Evolutionary conservation across 2,797 vertebrate species (phyloP).

Genomic region (Pseudomugil tenellus): DNA sequence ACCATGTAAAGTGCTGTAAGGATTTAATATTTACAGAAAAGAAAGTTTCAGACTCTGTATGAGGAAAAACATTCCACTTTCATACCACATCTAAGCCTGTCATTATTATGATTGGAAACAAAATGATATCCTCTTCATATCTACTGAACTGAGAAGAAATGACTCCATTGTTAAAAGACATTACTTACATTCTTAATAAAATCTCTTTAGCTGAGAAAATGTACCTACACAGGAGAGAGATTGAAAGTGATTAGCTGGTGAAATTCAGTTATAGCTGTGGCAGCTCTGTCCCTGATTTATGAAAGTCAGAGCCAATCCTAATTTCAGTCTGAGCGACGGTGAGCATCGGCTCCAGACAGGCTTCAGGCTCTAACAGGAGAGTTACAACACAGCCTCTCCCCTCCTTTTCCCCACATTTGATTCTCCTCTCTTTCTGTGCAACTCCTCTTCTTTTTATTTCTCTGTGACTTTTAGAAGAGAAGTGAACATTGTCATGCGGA

Average conservation of each 20-base stretch:
- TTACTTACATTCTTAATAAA: constrained; percentile 84
- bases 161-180: constrained; percentile 35
- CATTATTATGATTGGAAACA: constrained; percentile 50
- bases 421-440: constrained; percentile 25
- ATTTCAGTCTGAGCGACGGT: constrained; percentile 64
- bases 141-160: constrained; percentile 38
- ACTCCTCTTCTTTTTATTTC: constrained; percentile 16
- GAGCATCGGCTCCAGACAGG: constrained; percentile 34
- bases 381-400: constrained; percentile 48
- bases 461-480: constrained; percentile 45
- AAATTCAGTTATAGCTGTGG: constrained; percentile 58
- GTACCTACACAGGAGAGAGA: constrained; percentile 75
- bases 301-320: constrained; percentile 50
- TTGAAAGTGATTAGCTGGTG: constrained; percentile 67
- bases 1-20: not conserved
- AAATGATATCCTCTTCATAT: constrained; percentile 36
- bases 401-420: constrained; percentile 35
- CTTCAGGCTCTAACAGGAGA: constrained; percentile 61
- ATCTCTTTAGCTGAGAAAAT: constrained; percentile 84
- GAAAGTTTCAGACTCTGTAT: not conserved
- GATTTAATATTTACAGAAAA: constrained; percentile 5
- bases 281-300: constrained; percentile 60
- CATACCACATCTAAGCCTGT: constrained; percentile 25
- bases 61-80: no score
- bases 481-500: constrained; percentile 62